Evolutionary conservation across 2,888 invertebrate species (phyloP).

Genomic region (Macaria notata): DNA sequence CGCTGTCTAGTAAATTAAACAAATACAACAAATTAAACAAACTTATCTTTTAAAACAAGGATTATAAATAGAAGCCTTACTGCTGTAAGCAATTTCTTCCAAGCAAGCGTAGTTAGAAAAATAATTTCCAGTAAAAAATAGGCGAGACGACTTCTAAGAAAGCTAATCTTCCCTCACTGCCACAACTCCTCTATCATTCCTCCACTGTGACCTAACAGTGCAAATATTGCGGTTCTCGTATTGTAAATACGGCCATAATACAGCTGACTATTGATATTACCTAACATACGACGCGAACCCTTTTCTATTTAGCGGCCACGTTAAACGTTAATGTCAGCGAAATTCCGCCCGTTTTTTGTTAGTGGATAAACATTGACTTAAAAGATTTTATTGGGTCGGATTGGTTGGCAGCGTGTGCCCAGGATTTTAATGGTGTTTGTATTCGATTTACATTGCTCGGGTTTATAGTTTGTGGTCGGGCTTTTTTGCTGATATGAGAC

Average conservation of each 20-base stretch:
- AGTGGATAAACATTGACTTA: conserved; percentile 24
- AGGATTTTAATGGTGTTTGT: conserved; percentile 20
- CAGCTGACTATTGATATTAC: conserved; percentile 32
- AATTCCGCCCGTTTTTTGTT: conserved; percentile 27
- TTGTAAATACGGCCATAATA: conserved; percentile 31
- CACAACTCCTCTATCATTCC: background rate
- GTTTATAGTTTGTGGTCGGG: conserved; percentile 9
- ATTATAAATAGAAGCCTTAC: too few species aligned
- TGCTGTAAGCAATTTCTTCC: too few species aligned
- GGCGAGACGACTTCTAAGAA: too few species aligned
- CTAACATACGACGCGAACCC: conserved; percentile 30
- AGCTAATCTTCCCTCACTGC: conserved; percentile 3
- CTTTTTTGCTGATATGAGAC: conserved; percentile 1
- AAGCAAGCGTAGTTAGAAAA: too few species aligned
- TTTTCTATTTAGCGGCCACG: conserved; percentile 32
- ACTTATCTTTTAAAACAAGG: too few species aligned
- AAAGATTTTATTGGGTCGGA: conserved; percentile 24
- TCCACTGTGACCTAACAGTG: conserved; percentile 11
- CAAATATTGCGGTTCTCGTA: conserved; percentile 32
- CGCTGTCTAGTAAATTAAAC: too few species aligned
- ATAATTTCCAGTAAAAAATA: too few species aligned
- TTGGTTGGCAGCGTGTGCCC: conserved; percentile 12
- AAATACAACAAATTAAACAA: too few species aligned
- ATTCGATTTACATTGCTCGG: conserved; percentile 13
- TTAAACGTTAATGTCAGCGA: conserved; percentile 27